A percentile compares a stretch with the other conserved stretches of the same genome.
phyloP scores from a whole-genome alignment of 35 echinoderm and acorn worm species.

The Chiridota heheva region DNA sequence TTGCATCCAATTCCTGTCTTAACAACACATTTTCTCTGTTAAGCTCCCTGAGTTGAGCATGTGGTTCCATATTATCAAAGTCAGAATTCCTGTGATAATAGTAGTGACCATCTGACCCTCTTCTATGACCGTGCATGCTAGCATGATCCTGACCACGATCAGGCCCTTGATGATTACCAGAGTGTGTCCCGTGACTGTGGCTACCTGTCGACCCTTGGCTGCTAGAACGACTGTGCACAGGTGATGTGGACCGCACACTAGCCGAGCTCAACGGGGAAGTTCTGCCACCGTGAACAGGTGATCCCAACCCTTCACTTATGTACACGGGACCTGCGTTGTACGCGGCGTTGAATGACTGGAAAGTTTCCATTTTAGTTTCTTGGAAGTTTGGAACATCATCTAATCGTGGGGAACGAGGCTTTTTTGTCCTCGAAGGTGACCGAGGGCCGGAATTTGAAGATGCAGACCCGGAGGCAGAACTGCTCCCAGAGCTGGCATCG shows the following conservation, averaged over 20 bases:
- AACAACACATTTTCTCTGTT: constrained; percentile 84
- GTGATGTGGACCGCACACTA: constrained; percentile 65
- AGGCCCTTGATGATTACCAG: constrained; percentile 37
- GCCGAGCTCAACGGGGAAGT: constrained; percentile 66
- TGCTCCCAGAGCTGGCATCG: constrained; percentile 52
- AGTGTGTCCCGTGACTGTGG: constrained; percentile 47
- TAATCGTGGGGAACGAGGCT: constrained; percentile 16
- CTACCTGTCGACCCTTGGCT: constrained; percentile 61
- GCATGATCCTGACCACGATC: constrained; percentile 17
- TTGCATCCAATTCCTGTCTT: constrained; percentile 84
- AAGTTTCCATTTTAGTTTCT: constrained; percentile 83
- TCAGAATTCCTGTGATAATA: constrained; percentile 34
- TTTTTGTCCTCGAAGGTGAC: constrained; percentile 46
- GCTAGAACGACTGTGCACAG: constrained; percentile 84
- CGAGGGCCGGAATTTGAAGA: constrained; percentile 71
- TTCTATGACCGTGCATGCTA: constrained; percentile 16
- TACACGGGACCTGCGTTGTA: constrained; percentile 94
- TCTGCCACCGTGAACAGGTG: constrained; percentile 61
- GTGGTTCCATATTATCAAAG: constrained; percentile 74
- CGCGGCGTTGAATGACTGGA: constrained; percentile 97
- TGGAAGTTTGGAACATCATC: constrained; percentile 28
- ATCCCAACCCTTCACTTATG: constrained; percentile 88
- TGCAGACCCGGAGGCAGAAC: constrained; percentile 63
- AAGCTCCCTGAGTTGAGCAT: constrained; percentile 81
- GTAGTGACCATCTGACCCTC: constrained; percentile 48